Evolutionary conservation across 2,797 vertebrate species (phyloP), one percentile per base, ranked within the genome.

Genomic region (Poeciliopsis presidionis): DNA sequence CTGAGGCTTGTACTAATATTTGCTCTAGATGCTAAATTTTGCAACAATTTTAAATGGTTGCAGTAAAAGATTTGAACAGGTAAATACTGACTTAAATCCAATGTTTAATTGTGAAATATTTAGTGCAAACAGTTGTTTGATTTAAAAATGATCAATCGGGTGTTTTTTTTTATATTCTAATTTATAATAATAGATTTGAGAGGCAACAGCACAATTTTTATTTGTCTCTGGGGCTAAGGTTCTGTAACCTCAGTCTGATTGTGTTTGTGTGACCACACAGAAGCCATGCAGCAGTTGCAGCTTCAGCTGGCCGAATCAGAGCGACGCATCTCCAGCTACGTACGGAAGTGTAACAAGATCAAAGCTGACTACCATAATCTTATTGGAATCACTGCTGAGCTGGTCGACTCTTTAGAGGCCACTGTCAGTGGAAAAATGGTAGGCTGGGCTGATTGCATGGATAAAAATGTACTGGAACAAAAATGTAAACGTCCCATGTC

Each of bases 341-440:
- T 96, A 84, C 96, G 95, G 70, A 96, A 91, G 71, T 96, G 97
- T 84, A 96, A 94, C 80, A 97, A 96, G 90, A 95, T 97, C 91
- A 96, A 97, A 87, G 93, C 91, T 0, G 97, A 98, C 88, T 97
- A 99, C 90, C 96, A 95, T 91, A 98, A 96, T 81, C 95, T 99
- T 84, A 97, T 98, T 7, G 97, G 96, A 0, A 94, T 99, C 91
- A 96, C 97, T 0, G 97, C 98, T 2, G 98, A 99, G 86, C 96
- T 99, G 81, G 97, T 99, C 20, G 98, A 99, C 87, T 97, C 97
- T 0, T 93, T 99, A 67, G 97, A 98, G 87, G 97, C 97, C 84
- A 97, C 97, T 0, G 93, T 98, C 91, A 97, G 93, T 3, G 98
- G 98, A 88, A 98, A 97, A 92, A 97, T 97, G 98, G 98, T 99